Percentiles rank a stretch among this genome's conserved stretches.
phyloP scores from a whole-genome alignment of 2,797 vertebrate genomes.

The Remorina albescens region DNA sequence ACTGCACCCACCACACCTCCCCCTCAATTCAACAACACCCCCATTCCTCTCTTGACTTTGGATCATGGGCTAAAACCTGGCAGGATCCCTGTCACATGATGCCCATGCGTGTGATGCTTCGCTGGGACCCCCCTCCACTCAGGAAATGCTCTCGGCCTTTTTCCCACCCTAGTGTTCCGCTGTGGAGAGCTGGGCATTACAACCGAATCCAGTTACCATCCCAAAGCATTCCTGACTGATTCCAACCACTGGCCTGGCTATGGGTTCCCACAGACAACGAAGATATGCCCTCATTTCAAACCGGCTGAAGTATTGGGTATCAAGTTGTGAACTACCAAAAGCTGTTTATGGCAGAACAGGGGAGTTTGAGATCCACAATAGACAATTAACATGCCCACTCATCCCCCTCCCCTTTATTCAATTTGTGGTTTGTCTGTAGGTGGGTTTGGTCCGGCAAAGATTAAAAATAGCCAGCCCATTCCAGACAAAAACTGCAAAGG shows the following conservation, averaged over 20 bases:
- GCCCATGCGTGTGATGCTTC: constrained; percentile 84
- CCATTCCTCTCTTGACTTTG: constrained; percentile 55
- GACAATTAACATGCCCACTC: constrained; percentile 78
- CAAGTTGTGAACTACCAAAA: constrained; percentile 78
- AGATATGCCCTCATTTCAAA: constrained; percentile 77
- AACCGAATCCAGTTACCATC: constrained; percentile 81
- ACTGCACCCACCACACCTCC: constrained; percentile 38
- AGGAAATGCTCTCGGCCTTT: constrained; percentile 85
- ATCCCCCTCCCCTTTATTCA: constrained; percentile 72
- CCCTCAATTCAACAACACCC: constrained; percentile 50
- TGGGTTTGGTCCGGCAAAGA: constrained; percentile 78
- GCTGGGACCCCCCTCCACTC: constrained; percentile 84
- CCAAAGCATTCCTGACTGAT: constrained; percentile 83
- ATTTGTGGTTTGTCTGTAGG: constrained; percentile 82
- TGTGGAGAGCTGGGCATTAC: constrained; percentile 80
- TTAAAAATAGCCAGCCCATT: constrained; percentile 84
- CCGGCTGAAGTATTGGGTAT: constrained; percentile 70
- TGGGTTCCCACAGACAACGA: constrained; percentile 80
- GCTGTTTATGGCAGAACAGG: constrained; percentile 81
- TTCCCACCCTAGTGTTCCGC: constrained; percentile 84
- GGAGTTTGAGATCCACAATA: constrained; percentile 77
- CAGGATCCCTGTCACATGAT: constrained; percentile 80
- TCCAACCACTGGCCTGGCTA: constrained; percentile 76
- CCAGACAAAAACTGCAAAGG: constrained; percentile 76
- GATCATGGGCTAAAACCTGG: constrained; percentile 77